phyloP scores from a whole-genome alignment of 2,888 invertebrate species.

The Pyrrhia umbra region DNA sequence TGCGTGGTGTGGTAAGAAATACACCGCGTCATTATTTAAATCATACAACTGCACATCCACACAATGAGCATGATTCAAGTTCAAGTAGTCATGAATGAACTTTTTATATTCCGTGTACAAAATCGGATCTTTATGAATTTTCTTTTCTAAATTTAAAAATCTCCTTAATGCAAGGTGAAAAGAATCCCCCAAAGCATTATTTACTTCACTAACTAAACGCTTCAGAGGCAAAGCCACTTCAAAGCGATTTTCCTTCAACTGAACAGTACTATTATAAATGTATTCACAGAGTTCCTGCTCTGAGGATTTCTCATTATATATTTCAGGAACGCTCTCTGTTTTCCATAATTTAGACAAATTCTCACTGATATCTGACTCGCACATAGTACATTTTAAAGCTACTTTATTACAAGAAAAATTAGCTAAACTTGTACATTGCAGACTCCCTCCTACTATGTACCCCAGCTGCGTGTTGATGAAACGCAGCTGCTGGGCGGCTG shows the following conservation, averaged over 20 bases:
- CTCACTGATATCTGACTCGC: too few species aligned
- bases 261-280: not conserved
- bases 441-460: too few species aligned
- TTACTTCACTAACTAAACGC: not conserved
- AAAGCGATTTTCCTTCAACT: not conserved
- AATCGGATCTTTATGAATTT: not conserved
- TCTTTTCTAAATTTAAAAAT: not conserved
- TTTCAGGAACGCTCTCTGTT: too few species aligned
- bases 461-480: too few species aligned
- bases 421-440: too few species aligned
- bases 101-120: not conserved
- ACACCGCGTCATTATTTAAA: not conserved
- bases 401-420: too few species aligned
- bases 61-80: not conserved
- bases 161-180: not conserved
- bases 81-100: not conserved
- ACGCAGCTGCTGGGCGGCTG: too few species aligned
- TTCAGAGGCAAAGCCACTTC: not conserved
- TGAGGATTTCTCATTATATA: not conserved
- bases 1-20: conserved; percentile 3
- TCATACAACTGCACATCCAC: not conserved
- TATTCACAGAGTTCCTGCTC: not conserved
- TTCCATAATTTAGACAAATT: too few species aligned
- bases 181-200: not conserved
- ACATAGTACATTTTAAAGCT: too few species aligned